Percentiles rank a stretch among this genome's conserved stretches.
Evolutionary conservation across 2,113 vertebrate species (phyloP).

Genomic region (Opisthocomus hoazin): DNA sequence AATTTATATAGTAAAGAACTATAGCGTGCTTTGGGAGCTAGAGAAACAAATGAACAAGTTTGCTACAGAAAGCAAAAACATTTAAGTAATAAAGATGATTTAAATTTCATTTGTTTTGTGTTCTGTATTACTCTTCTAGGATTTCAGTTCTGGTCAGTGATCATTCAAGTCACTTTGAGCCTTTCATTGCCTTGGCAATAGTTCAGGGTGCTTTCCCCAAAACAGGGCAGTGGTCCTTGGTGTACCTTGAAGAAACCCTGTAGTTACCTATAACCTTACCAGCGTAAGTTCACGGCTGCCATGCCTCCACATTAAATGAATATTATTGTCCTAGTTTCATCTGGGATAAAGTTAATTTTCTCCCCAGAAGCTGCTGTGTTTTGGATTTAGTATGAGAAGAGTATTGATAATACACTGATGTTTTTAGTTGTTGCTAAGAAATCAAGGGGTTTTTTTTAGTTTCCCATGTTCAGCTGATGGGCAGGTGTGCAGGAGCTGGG

Average conservation of each 20-base stretch:
- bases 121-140: neutral
- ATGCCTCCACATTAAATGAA: neutral
- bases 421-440: no score
- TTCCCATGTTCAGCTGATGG: no score
- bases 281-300: neutral
- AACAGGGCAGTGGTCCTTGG: neutral
- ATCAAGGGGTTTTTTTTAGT: no score
- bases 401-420: no score
- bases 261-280: neutral
- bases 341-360: no score
- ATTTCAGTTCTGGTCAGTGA: neutral
- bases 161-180: neutral
- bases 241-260: neutral
- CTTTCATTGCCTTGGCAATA: neutral
- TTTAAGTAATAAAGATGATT: neutral
- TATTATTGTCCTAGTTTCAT: no score
- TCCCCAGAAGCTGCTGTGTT: no score
- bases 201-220: neutral
- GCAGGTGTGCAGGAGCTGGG: no score
- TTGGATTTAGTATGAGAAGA: no score
- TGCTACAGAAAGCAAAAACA: neutral
- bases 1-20: no score
- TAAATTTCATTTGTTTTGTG: neutral
- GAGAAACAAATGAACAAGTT: neutral
- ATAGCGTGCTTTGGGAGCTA: neutral